Percentiles rank a stretch among this genome's conserved stretches.
Evolutionary conservation across 2,797 vertebrate genomes (phyloP).

Genomic region (Rhinophrynus dorsalis): DNA sequence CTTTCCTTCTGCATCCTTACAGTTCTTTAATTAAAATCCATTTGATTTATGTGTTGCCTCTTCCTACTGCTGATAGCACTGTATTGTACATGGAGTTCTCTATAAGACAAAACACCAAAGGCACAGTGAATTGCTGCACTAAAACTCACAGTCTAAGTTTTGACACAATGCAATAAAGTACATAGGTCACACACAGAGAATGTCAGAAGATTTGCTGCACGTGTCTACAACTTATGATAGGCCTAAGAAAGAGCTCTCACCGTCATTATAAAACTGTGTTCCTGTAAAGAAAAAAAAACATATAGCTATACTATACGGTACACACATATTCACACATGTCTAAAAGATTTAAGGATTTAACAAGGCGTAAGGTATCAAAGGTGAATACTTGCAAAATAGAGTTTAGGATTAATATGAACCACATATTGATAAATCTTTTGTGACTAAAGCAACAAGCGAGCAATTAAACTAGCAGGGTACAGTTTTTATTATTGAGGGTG

Average conservation of each 20-base stretch:
- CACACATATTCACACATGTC: conserved; percentile 11
- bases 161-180: conserved; percentile 18
- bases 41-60: conserved; percentile 10
- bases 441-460: not conserved
- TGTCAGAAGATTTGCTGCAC: conserved; percentile 14
- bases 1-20: not conserved
- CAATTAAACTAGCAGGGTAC: not conserved
- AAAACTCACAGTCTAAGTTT: conserved; percentile 12
- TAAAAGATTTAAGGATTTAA: conserved; percentile 26
- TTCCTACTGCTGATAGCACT: not conserved
- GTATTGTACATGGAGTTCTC: conserved; percentile 13
- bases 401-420: not conserved
- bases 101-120: not conserved
- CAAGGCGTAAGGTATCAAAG: not conserved
- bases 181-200: not conserved
- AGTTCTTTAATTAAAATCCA: conserved; percentile 12
- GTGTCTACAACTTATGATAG: not conserved
- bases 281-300: no score
- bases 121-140: not conserved
- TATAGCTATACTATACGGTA: no score
- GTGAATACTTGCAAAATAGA: conserved; percentile 12
- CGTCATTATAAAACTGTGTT: conserved; percentile 19
- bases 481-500: not conserved
- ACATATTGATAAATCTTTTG: conserved; percentile 3
- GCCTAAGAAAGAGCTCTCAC: conserved; percentile 1